These are phyloP conservation scores for Catamblyrhynchus diadema DNA, from an alignment of 2,797 vertebrate genomes.

Conservation along the genomic window DNA sequence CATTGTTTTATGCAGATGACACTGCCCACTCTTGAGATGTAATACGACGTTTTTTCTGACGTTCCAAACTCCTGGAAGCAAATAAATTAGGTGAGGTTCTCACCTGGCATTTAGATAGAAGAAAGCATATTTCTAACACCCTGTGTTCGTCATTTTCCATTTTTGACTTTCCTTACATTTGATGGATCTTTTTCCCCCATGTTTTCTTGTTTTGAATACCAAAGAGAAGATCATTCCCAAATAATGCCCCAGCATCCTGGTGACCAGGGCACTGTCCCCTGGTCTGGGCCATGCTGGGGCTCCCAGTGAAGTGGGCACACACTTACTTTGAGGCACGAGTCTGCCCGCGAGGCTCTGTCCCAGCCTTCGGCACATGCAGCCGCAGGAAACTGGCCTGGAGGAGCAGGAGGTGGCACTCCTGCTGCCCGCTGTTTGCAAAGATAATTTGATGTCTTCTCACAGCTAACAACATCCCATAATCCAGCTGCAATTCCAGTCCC, in stretches of 20 bases:
- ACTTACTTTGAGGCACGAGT: slow-evolving; percentile 82
- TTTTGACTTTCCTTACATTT: neutral
- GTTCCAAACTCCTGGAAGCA: neutral
- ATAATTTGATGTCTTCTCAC: slow-evolving; percentile 83
- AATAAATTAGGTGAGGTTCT: neutral
- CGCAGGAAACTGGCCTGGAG: slow-evolving; percentile 52
- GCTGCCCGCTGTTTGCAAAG: slow-evolving; percentile 86
- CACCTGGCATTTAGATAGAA: neutral
- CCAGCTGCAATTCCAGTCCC: slow-evolving; percentile 83
- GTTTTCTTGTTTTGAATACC: neutral
- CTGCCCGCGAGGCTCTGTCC: slow-evolving; percentile 60
- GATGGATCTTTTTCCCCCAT: neutral
- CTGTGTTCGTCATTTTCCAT: accelerated
- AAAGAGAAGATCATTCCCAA: neutral
- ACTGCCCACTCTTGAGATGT: neutral
- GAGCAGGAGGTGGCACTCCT: slow-evolving; percentile 71
- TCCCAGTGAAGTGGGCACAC: neutral
- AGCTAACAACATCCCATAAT: slow-evolving; percentile 89
- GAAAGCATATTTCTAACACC: neutral
- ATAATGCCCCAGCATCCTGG: accelerated
- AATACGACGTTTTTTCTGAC: neutral
- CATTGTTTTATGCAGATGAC: neutral
- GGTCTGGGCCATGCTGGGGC: neutral
- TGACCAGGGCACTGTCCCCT: neutral
- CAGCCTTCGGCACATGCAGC: slow-evolving; percentile 77